Percentiles rank a stretch among this genome's conserved stretches.
phyloP scores from a whole-genome alignment of 1,140 invertebrate genomes.

The Drosophila navojoa region DNA sequence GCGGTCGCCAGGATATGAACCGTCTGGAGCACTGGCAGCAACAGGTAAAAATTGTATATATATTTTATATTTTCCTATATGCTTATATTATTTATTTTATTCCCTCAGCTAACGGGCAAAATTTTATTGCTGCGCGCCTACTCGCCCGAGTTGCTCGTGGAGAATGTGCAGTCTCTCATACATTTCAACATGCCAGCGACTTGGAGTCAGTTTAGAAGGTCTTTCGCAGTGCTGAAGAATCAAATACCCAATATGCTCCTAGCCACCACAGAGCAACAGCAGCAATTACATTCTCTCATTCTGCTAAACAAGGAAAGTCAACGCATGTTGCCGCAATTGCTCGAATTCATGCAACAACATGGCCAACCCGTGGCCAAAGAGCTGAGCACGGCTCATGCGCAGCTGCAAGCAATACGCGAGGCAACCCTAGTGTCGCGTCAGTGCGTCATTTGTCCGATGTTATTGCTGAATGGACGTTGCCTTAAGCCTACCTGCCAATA shows the following conservation, averaged over 20 bases:
- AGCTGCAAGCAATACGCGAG: constrained; percentile 12
- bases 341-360: constrained; percentile 34
- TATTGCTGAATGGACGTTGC: constrained; percentile 24
- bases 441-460: constrained; percentile 24
- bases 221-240: constrained; percentile 10
- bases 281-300: constrained; percentile 16
- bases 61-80: background rate
- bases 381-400: constrained; percentile 1
- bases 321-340: constrained; percentile 25
- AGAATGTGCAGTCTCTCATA: constrained; percentile 15
- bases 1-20: constrained; percentile 15
- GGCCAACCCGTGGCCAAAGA: background rate
- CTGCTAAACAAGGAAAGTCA: constrained; percentile 10
- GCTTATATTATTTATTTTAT: background rate
- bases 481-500: constrained; percentile 45
- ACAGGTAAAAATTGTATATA: constrained; percentile 2
- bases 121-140: constrained; percentile 17
- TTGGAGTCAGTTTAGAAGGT: constrained; percentile 24
- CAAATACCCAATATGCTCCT: constrained; percentile 1
- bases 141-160: constrained; percentile 25
- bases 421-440: background rate
- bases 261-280: background rate
- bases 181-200: constrained; percentile 29
- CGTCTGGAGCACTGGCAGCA: constrained; percentile 23
- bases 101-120: constrained; percentile 7